Base-by-base conservation (phyloP, 2,113 vertebrate species). In the Miniopterus natalensis region DNA sequence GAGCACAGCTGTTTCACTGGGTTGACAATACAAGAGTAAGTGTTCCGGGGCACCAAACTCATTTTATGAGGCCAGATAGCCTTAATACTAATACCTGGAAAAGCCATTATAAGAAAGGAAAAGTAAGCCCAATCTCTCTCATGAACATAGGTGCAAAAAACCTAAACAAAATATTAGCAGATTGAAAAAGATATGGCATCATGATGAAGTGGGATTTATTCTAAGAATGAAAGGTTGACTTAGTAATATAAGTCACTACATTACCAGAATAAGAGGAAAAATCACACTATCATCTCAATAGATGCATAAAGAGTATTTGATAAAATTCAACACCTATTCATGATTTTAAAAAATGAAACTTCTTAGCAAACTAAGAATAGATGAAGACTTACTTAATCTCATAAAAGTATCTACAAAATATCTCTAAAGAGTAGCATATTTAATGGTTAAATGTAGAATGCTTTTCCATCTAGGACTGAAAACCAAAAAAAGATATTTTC, bases 401-500 rank as follows among this genome's bases (percentile, higher is more conserved):
- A 40, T 77, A 68, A 75, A 66, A 11, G 8, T 53, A 63, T 31
- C 29, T 90, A 90, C 3, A 61, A 92, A 95, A 63, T 86, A 81
- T 77, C n/a, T 81, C 49, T 63, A 59, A 15, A 36, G 59, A 75
- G 63, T 13, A 78, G 13, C 21, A 85, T 57, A 36, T 49, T 93
- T 84, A 71, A 84, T 68, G 47, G 65, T 51, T 5, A 88, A 70
- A 78, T 79, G 66, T 8, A 73, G n/a, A 59, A 79, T 73, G 20
- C 25, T 84, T 59, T 92, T 51, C 21, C 27, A 53, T 0, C 42
- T 66, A 29, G 66, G n/a, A 55, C 3, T 84, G 63, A 23, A 45
- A 86, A 90, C 20, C 47, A 42, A 87, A 77, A 49, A 86, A 87
- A n/a, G 5, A 59, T 78, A 88, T 61, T 75, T 36, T 91, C 49